Evolutionary conservation across 92 coral and sea anemone genomes (phyloP).

Genomic region (Heliopora coerulea): DNA sequence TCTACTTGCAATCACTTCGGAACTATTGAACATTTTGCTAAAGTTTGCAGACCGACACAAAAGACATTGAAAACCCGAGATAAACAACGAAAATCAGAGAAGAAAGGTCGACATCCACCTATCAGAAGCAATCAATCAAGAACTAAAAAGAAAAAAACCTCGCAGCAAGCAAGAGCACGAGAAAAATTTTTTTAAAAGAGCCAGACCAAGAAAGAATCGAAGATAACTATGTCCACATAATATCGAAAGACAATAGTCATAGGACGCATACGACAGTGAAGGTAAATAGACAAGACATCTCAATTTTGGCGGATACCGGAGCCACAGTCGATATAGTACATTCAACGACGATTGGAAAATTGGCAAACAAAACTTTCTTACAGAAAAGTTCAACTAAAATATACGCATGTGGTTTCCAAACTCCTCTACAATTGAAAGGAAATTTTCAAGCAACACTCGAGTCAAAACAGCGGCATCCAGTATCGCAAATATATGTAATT

Average conservation of each 20-base stretch:
- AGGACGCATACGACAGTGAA: conserved; percentile 3
- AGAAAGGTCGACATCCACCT: conserved; percentile 7
- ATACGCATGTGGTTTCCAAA: conserved; percentile 10
- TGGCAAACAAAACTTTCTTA: background rate
- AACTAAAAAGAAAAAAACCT: background rate
- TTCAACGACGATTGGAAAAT: background rate
- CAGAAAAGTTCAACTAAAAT: conserved; percentile 32
- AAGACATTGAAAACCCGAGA: background rate
- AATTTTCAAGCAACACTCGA: conserved; percentile 37
- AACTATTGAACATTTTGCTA: conserved; percentile 35
- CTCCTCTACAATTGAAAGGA: conserved; percentile 25
- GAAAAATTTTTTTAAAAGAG: no score
- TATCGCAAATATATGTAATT: conserved; percentile 39
- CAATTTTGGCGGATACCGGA: conserved; percentile 32
- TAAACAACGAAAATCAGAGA: background rate
- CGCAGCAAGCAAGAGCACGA: conserved; percentile 15
- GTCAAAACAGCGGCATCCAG: conserved; percentile 38
- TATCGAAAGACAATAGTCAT: conserved; percentile 10
- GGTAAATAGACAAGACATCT: conserved; percentile 3
- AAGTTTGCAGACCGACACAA: conserved; percentile 20
- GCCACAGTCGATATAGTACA: no score
- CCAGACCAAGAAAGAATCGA: conserved; percentile 2
- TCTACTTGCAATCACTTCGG: conserved; percentile 30
- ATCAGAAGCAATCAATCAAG: background rate
- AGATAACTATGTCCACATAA: conserved; percentile 10